These are phyloP conservation scores for Pimephales promelas DNA, from an alignment of 2,113 vertebrate genomes.

Conservation along the genomic window DNA sequence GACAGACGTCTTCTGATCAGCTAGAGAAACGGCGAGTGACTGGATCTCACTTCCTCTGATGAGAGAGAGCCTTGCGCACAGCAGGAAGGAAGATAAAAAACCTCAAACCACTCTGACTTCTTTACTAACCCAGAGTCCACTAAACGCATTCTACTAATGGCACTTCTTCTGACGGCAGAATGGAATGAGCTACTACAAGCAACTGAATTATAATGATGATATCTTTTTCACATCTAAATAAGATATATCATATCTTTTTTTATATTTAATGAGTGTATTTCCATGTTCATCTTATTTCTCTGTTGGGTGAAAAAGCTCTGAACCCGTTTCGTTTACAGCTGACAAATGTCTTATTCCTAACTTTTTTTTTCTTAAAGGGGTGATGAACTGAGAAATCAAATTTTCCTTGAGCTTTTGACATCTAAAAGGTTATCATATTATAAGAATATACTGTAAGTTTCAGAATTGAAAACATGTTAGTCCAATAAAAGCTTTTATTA, in stretches of 20 bases:
- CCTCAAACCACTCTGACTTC: background rate
- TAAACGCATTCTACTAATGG: constrained; percentile 6
- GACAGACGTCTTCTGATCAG: background rate
- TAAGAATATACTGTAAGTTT: too few relatives aligned
- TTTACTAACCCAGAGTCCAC: background rate
- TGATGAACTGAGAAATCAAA: too few relatives aligned
- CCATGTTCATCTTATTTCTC: background rate
- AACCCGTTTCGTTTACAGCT: too few relatives aligned
- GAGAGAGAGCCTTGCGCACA: background rate
- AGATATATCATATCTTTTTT: background rate
- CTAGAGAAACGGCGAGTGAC: background rate
- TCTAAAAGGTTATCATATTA: too few relatives aligned
- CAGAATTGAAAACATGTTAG: too few relatives aligned
- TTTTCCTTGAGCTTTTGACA: too few relatives aligned
- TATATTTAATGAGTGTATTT: background rate
- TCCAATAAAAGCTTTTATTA: too few relatives aligned
- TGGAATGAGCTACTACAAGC: background rate
- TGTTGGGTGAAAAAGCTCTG: background rate
- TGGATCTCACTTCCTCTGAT: constrained; percentile 28
- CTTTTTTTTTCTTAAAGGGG: too few relatives aligned
- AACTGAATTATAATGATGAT: constrained; percentile 6
- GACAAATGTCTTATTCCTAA: too few relatives aligned
- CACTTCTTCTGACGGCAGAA: background rate
- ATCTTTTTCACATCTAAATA: background rate
- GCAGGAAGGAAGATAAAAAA: constrained; percentile 13